These are phyloP conservation scores for Uria lomvia DNA, from an alignment of 2,113 vertebrate genomes.

Conservation along the genomic window DNA sequence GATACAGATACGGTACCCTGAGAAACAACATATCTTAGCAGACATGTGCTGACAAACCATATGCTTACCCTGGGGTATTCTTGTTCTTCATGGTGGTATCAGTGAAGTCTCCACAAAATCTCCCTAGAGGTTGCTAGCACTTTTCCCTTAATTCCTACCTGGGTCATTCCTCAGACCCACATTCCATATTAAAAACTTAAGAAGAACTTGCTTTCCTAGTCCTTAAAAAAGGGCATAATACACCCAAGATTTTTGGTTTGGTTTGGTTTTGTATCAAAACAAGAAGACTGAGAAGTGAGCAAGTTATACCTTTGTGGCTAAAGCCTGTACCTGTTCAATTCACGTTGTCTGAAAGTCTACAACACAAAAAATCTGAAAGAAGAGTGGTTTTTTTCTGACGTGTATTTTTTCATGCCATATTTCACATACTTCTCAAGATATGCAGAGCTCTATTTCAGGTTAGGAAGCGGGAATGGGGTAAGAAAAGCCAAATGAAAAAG, in stretches of 20 bases:
- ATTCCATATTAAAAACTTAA: background rate
- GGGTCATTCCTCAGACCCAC: background rate
- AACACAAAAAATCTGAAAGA: background rate
- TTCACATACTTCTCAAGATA: background rate
- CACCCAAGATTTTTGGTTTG: background rate
- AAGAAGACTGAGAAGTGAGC: background rate
- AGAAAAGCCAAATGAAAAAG: background rate
- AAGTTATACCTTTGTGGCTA: background rate
- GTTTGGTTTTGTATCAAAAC: background rate
- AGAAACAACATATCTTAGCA: background rate
- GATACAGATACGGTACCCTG: background rate
- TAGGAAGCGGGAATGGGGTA: background rate
- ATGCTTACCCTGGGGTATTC: background rate
- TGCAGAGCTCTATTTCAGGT: background rate
- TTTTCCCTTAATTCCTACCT: background rate
- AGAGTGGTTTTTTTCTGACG: background rate
- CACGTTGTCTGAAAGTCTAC: background rate
- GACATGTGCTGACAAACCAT: background rate
- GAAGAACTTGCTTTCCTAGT: background rate
- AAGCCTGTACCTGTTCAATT: background rate
- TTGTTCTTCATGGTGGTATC: background rate
- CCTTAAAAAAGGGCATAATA: background rate
- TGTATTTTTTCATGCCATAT: background rate
- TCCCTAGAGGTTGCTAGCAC: background rate
- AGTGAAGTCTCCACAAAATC: background rate